These are phyloP conservation scores for Apodemia mormo DNA, from an alignment of 2,888 invertebrate species.

Conservation along the genomic window DNA sequence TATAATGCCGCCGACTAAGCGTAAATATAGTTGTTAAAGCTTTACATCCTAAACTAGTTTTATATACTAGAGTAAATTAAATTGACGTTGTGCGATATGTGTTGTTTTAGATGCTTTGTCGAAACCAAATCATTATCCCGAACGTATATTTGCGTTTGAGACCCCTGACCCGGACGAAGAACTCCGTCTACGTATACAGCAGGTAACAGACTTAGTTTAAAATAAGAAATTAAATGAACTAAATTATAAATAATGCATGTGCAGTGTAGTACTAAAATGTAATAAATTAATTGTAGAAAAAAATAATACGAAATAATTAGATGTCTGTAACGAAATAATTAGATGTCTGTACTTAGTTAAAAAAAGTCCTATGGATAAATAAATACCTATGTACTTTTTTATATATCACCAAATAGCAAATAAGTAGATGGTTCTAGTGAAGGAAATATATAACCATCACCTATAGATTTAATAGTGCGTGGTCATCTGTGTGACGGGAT, in stretches of 20 bases:
- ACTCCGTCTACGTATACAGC: slow-evolving; percentile 76
- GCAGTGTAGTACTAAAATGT: neutral
- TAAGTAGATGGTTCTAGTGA: too few species aligned
- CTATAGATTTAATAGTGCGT: too few species aligned
- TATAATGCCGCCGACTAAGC: neutral
- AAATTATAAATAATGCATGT: neutral
- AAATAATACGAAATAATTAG: neutral
- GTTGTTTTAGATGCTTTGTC: slow-evolving; percentile 82
- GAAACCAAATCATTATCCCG: slow-evolving; percentile 78
- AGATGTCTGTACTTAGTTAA: too few species aligned
- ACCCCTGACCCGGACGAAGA: slow-evolving; percentile 75
- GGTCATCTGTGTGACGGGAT: too few species aligned
- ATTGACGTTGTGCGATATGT: slow-evolving; percentile 74
- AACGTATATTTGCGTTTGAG: slow-evolving; percentile 78
- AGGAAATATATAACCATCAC: too few species aligned
- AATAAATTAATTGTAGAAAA: neutral
- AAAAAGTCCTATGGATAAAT: too few species aligned
- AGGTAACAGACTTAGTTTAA: slow-evolving; percentile 52
- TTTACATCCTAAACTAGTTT: slow-evolving; percentile 28
- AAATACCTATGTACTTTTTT: too few species aligned
- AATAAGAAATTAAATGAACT: neutral
- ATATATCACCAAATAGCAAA: too few species aligned
- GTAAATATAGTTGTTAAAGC: slow-evolving; percentile 13
- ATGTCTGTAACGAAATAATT: neutral
- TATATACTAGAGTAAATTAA: slow-evolving; percentile 34